Conservation (phyloP, 1,140 invertebrate genomes). For the Fopius arisanus region DNA sequence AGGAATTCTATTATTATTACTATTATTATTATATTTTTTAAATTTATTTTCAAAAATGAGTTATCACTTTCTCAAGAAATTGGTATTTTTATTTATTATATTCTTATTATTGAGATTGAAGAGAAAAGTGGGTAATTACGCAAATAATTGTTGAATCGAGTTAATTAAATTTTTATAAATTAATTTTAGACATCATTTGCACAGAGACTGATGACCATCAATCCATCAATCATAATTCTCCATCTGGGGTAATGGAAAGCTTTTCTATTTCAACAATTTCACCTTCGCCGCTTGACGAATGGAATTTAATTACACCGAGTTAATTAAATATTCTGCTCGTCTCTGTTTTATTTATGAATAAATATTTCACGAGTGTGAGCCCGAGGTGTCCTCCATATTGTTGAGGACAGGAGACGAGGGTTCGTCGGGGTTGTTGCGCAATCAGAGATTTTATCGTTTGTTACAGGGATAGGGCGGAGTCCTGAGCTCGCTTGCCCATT, state of each 20-base stretch:
- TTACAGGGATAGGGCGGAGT: constrained; percentile 62
- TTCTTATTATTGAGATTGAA: too few species aligned
- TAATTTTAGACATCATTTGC: too few species aligned
- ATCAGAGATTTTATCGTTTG: constrained; percentile 60
- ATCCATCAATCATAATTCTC: constrained; percentile 48
- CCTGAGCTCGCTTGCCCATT: constrained; percentile 52
- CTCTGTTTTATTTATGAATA: not conserved
- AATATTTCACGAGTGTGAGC: constrained; percentile 4
- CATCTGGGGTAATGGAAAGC: not conserved
- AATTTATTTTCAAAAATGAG: too few species aligned
- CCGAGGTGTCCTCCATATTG: constrained; percentile 50
- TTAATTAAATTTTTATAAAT: too few species aligned
- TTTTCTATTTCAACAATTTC: not conserved
- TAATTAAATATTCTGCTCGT: not conserved
- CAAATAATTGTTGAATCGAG: too few species aligned
- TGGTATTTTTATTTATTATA: too few species aligned
- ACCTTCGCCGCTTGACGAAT: not conserved
- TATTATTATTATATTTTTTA: too few species aligned
- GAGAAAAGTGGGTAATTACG: too few species aligned
- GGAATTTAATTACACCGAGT: not conserved
- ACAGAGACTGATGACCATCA: not conserved
- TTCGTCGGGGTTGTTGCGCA: constrained; percentile 55
- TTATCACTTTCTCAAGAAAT: too few species aligned
- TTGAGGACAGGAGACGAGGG: constrained; percentile 49
- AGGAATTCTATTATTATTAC: too few species aligned